A percentile compares a stretch with the other conserved stretches of the same genome.
These are phyloP conservation scores for Eubucco bourcierii DNA, from an alignment of 2,113 vertebrate species.

Conservation along the genomic window DNA sequence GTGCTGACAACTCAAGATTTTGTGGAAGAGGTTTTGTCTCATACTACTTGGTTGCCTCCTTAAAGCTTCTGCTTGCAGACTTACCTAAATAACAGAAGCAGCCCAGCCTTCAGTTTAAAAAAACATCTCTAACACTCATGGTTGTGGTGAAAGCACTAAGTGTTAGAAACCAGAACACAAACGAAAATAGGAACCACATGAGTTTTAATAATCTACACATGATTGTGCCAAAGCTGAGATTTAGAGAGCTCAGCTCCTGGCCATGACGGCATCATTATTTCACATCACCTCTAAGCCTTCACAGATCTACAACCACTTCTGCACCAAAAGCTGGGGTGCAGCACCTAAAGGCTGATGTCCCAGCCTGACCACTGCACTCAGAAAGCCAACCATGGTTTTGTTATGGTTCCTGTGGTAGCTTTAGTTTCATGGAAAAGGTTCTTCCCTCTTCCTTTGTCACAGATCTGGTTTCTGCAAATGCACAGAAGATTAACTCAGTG, in stretches of 20 bases:
- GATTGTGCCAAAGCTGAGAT: neutral
- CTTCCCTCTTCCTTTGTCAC: neutral
- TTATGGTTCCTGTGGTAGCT: fast-evolving
- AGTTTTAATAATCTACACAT: neutral
- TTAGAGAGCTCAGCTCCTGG: fast-evolving
- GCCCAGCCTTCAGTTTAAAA: neutral
- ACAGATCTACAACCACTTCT: fast-evolving
- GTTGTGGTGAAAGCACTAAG: neutral
- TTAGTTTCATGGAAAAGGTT: neutral
- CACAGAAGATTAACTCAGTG: neutral
- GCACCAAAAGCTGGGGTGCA: fast-evolving
- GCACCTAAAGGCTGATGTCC: fast-evolving
- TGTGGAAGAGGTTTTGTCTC: neutral
- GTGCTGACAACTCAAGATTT: neutral
- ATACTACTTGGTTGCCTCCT: neutral
- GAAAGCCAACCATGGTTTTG: neutral
- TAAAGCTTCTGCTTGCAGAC: neutral
- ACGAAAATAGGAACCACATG: neutral
- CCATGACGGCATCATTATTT: fast-evolving
- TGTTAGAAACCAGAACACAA: neutral
- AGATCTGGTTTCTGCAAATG: neutral
- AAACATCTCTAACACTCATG: neutral
- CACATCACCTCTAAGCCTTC: neutral
- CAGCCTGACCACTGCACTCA: neutral
- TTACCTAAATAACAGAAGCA: neutral